Base-by-base conservation (phyloP, 1,140 invertebrate genomes). In the Aporrectodea caliginosa region DNA sequence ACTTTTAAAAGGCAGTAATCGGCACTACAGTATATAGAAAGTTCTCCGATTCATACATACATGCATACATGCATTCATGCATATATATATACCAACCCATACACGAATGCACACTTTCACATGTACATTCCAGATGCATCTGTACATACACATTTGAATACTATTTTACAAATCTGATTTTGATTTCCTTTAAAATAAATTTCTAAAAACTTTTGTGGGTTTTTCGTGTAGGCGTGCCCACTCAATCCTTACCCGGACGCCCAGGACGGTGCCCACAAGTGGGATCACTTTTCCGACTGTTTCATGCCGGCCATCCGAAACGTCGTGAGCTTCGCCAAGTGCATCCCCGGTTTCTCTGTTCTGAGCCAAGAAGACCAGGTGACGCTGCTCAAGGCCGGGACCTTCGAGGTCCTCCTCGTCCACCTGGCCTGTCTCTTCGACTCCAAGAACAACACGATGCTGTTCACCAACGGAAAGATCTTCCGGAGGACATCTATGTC, bases 251-350 rank as follows among this genome's bases (percentile, higher is more conserved):
- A 94, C 85, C 92, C 94, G 72, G 88, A 92, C 81, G 32, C 75
- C 0, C 83, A 84, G 29, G 83, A 85, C 74, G 84, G 85, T 81
- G 80, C 82, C 1, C 84, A 84, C 32, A 82, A 84, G 27, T 85
- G 84, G 82, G 82, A 83, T 16, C 83, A 87, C 71, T 86, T 86
- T 78, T 86, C 85, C 0, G 85, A 87, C 69, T 84, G 84, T 69
- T 85, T 87, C 78, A 85, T 86, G 0, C 95, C 96, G 76, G 95
- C 96, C 68, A 98, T 98, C 84, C 94, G 95, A 82, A 96, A 95
- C 58, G 96, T 98, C 82, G 97, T 99, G 32, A 96, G 98, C 88
- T 99, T 98, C 90, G 95, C 96, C 31, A 98, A 98, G 89, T 92
- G 94, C 87, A 91, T 99, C 86, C 96, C 96, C 68, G 96, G 95